Base-by-base conservation (phyloP, 1,140 invertebrate genomes). In the Telenomus remus region DNA sequence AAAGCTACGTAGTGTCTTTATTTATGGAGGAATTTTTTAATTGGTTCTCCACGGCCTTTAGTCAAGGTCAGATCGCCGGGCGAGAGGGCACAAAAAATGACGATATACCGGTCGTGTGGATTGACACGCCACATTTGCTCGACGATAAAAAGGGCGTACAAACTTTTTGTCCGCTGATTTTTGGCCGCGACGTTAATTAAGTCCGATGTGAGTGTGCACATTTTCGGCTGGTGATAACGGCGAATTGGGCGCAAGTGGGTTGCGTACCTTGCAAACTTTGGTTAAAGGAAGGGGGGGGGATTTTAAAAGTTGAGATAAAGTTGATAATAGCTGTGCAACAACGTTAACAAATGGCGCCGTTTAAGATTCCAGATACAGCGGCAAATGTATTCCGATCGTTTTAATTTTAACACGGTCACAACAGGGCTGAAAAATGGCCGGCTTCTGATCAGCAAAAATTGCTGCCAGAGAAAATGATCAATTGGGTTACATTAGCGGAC, bases 1-100 rank as follows among this genome's bases (percentile, higher is more conserved):
- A n/a, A n/a, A n/a, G n/a, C n/a, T n/a, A n/a, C n/a, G n/a, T n/a
- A n/a, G n/a, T n/a, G 46, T 50, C 57, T 49, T 71, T 57, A 63
- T 71, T 70, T 70, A 44, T 61, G 66, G 50, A 48, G 66, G 66
- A 70, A 70, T 61, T 61, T 70, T 70, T 70, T 70, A 61, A 70
- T 70, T 61, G 50, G 51, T 49, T 50, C 66, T 70, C 61, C 55
- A n/a, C 19, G 43, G 50, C 43, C 50, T 59, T 54, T 60, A 49
- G 65, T 16, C 65, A 60, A 59, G 65, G 49, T 69, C 56, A 54
- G 14, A 54, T 44, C 46, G 47, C 43, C 44, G 34, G 16, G 16
- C 19, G 43, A 0, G 15, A 19, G 12, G 1, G 10, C 10, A 47
- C 9, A 46, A 63, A 46, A 44, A 46, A 51, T 47, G 15, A 51